phyloP scores from a whole-genome alignment of 2,797 vertebrate species.

The Bovichtus variegatus region DNA sequence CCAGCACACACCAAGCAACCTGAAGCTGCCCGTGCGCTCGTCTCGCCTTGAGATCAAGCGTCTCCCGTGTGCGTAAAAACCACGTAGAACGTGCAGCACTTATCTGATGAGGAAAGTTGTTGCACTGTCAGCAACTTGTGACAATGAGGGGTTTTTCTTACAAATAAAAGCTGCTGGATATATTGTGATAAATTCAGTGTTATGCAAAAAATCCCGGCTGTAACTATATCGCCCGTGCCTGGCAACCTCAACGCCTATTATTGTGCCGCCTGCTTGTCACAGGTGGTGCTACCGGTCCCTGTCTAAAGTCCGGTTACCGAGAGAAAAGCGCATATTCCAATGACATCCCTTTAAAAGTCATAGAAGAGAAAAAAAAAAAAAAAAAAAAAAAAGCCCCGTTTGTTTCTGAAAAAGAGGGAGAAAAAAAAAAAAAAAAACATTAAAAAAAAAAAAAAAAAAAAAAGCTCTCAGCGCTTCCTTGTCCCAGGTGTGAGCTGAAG shows the following conservation, averaged over 20 bases:
- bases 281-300: constrained; percentile 19
- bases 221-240: no score
- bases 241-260: neutral
- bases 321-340: constrained; percentile 53
- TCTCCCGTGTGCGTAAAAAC: constrained; percentile 28
- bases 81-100: constrained; percentile 23
- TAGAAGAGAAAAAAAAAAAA: neutral
- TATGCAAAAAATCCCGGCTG: no score
- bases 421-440: neutral
- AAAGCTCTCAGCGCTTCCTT: constrained; percentile 44
- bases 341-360: neutral
- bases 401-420: neutral
- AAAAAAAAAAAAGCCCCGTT: neutral
- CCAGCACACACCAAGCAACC: neutral
- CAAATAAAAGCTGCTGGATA: no score
- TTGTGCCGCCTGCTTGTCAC: neutral
- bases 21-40: constrained; percentile 6
- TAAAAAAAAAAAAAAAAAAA: neutral
- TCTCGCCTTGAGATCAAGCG: neutral
- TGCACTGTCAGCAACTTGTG: constrained; percentile 42
- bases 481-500: constrained; percentile 55
- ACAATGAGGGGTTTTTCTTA: neutral
- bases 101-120: constrained; percentile 38
- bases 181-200: no score
- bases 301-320: constrained; percentile 34